Base-by-base conservation (phyloP, 1,140 invertebrate genomes). In the Phocides pigmalion region DNA sequence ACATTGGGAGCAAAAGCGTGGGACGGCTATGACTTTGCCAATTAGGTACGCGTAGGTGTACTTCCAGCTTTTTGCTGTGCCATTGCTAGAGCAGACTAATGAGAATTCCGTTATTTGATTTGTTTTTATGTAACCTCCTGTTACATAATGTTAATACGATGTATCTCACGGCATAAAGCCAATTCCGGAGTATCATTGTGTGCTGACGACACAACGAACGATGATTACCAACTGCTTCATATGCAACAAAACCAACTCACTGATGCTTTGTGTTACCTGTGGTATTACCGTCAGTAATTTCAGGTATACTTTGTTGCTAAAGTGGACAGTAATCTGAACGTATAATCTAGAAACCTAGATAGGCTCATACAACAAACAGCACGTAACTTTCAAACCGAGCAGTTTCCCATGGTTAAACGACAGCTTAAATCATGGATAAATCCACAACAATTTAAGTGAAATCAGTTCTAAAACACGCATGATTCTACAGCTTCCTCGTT, bases 11-110 rank as follows among this genome's bases (percentile, higher is more conserved):
- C 72, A 79, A 78, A 74, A 76, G 72, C 84, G 81, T 87, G 84
- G 72, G 81, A 87, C 68, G 69, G 3, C 58, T 74, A 56, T 79
- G 78, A 74, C 68, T 78, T 66, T 73, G 67, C 56, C 62, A 70
- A 70, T 74, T 54, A 70, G 17, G 49, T 58, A 68, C 28, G 35
- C 41, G 50, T 64, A 42, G 20, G 41, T 62, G 54, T 53, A 35
- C 44, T 74, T 69, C 58, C 61, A 69, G 64, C 39, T 71, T 76
- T 79, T 82, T 76, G 47, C 51, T 44, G 11, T 53, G 5, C 58
- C 25, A 12, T 12, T 41, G 14, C 42, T 25, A 81, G 66, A 76
- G 70, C 47, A 58, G 17, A 53, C 16, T 72, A 73, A 72, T 22
- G 54, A 72, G 51, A 46, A 47, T 59, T 71, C 81, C 72, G 78